Percentiles rank a stretch among this genome's conserved stretches.
phyloP scores from a whole-genome alignment of 2,113 vertebrate genomes.

The human (Homo sapiens) region DNA sequence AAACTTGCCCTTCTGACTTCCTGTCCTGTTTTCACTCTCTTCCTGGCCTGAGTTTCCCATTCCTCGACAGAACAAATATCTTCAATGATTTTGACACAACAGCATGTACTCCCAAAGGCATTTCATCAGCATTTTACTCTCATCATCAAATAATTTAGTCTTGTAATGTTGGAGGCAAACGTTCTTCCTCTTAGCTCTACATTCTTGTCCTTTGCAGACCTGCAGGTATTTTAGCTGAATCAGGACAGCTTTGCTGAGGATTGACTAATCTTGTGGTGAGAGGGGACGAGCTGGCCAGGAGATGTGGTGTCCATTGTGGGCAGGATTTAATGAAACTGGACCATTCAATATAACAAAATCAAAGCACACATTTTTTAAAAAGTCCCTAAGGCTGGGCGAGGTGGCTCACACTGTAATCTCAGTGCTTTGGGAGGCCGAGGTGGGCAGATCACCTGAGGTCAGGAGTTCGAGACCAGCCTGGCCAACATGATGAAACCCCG shows the following conservation, averaged over 20 bases:
- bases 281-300: too few species aligned
- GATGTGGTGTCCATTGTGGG: not conserved
- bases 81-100: slow-evolving; percentile 31
- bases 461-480: too few species aligned
- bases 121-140: slow-evolving; percentile 53
- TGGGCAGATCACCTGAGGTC: too few species aligned
- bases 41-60: not conserved
- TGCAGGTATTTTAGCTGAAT: not conserved
- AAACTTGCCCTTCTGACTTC: not conserved
- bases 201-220: slow-evolving; percentile 10
- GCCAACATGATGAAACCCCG: too few species aligned
- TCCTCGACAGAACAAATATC: not conserved
- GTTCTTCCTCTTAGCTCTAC: not conserved
- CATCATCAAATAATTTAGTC: slow-evolving; percentile 45
- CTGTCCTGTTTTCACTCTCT: not conserved
- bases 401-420: too few species aligned
- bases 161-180: slow-evolving; percentile 35
- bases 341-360: not conserved
- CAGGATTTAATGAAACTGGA: not conserved
- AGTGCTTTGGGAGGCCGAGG: too few species aligned
- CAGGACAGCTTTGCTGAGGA: not conserved
- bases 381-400: too few species aligned
- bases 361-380: not conserved
- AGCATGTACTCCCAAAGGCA: not conserved
- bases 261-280: not conserved